Evolutionary conservation across 2,888 invertebrate genomes (phyloP), one percentile per base, ranked within the genome.

Genomic region (Noctua janthina): DNA sequence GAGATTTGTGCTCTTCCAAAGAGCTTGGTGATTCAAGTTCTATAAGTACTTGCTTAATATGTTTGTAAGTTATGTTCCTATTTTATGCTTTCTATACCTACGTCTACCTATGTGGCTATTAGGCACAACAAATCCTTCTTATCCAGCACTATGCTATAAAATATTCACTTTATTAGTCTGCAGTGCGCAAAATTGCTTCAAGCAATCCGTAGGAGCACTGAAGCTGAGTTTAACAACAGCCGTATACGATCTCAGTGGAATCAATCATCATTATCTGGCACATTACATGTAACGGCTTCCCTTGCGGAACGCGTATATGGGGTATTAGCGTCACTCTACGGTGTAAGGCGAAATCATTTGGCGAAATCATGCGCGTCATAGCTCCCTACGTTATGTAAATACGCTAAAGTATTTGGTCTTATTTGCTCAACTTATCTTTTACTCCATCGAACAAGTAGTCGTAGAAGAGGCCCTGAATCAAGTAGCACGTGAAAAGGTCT

Each of bases 101-200:
- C 17, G 4, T 46, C 35, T 80, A 43, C 43, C 15, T 6, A 49
- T 4, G 10, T 62, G 54, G 51, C 71, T 59, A 69, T 77, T 70
- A 80, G 39, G 6, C 46, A 62, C 23, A 69, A 74, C 23, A 74
- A 54, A 43, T n/a, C n/a, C 11, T 15, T 69, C 4, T 76, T 68
- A 70, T 43, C 17, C 56, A 76, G 66, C 64, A 49, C 35, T 54
- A 64, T 76, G 82, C 56, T 78, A 87, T 90, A 85, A 88, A 88
- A 90, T 88, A 89, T 89, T 86, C 79, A 87, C 73, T 81, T 85
- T 87, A 88, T 88, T 88, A 84, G 83, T 88, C 87, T 82, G 78
- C 81, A 81, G 72, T 76, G 84, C 79, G 88, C 74, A 76, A 89
- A 89, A 87, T 92, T 89, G 88, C 87, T 90, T 87, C 69, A 78